Percentiles rank a stretch among this genome's conserved stretches.
These are phyloP conservation scores for Parochlus steinenii DNA, from an alignment of 2,888 invertebrate species.

Conservation along the genomic window DNA sequence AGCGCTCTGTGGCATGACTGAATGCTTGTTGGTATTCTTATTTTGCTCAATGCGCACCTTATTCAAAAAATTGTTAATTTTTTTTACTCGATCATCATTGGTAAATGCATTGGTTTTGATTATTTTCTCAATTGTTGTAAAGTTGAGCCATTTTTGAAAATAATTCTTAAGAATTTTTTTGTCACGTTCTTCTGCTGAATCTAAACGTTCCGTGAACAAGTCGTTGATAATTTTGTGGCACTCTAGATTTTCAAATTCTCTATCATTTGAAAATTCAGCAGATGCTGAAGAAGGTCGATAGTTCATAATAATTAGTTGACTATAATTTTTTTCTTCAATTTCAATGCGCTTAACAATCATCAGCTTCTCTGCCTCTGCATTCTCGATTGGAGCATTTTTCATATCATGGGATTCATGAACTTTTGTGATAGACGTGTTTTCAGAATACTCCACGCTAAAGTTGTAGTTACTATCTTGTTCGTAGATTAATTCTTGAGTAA, in stretches of 20 bases:
- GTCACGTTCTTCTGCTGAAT: neutral
- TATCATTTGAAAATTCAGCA: neutral
- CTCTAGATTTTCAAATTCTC: slow-evolving; percentile 5
- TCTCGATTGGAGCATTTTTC: neutral
- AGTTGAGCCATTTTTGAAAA: slow-evolving; percentile 28
- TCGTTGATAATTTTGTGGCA: slow-evolving; percentile 8
- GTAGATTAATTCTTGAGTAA: too few species aligned
- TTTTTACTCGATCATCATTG: slow-evolving; percentile 21
- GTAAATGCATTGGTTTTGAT: slow-evolving; percentile 21
- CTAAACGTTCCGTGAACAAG: slow-evolving; percentile 4
- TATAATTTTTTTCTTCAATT: slow-evolving; percentile 13
- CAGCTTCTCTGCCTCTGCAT: slow-evolving; percentile 24
- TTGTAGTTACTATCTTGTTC: too few species aligned
- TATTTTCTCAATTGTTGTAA: slow-evolving; percentile 25
- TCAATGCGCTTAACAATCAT: slow-evolving; percentile 20
- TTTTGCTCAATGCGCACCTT: slow-evolving; percentile 25
- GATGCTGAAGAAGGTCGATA: too few species aligned
- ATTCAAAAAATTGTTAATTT: slow-evolving; percentile 27
- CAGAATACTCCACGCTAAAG: too few species aligned
- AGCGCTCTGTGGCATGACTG: slow-evolving; percentile 1
- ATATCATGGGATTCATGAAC: neutral
- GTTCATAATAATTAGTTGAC: neutral
- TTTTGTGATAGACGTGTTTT: too few species aligned
- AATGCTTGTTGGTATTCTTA: slow-evolving; percentile 1
- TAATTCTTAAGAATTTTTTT: slow-evolving; percentile 19